phyloP scores from a whole-genome alignment of 2,113 vertebrate species.

The Salvelinus sp. region DNA sequence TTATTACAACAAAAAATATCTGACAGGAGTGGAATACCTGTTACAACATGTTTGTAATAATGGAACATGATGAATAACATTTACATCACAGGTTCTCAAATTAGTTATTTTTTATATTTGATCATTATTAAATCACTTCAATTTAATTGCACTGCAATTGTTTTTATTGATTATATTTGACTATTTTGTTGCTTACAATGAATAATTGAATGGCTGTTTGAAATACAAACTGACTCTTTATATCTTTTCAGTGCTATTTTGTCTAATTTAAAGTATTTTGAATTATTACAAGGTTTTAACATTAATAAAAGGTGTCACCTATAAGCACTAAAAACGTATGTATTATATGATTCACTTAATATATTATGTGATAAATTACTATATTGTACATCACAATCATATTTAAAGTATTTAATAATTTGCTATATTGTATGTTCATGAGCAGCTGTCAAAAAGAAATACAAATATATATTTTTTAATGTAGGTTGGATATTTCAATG shows the following conservation, averaged over 20 bases:
- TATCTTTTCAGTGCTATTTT: slow-evolving; percentile 73
- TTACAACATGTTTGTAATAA: slow-evolving; percentile 54
- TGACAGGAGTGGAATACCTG: slow-evolving; percentile 22
- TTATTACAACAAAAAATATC: slow-evolving; percentile 23
- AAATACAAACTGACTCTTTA: slow-evolving; percentile 65
- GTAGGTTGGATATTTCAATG: slow-evolving; percentile 39
- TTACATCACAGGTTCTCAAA: slow-evolving; percentile 25
- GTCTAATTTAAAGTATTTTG: slow-evolving; percentile 66
- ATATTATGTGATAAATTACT: slow-evolving; percentile 52
- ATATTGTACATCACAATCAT: slow-evolving; percentile 69
- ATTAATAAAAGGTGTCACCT: slow-evolving; percentile 65
- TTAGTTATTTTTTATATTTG: slow-evolving; percentile 61
- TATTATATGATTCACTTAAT: slow-evolving; percentile 71
- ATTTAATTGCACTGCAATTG: slow-evolving; percentile 59
- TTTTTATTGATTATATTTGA: slow-evolving; percentile 61
- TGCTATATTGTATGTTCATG: slow-evolving; percentile 55
- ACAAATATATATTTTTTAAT: slow-evolving; percentile 47
- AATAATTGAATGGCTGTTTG: slow-evolving; percentile 67
- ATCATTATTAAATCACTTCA: slow-evolving; percentile 43
- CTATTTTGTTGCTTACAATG: slow-evolving; percentile 55
- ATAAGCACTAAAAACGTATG: slow-evolving; percentile 65
- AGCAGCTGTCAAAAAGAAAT: slow-evolving; percentile 38
- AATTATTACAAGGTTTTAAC: slow-evolving; percentile 66
- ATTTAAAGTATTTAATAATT: slow-evolving; percentile 68
- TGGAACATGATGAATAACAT: slow-evolving; percentile 25